Percentiles rank a stretch among this genome's conserved stretches.
These are phyloP conservation scores for Macquaria ambigua DNA, from an alignment of 2,113 vertebrate genomes.

Conservation along the genomic window DNA sequence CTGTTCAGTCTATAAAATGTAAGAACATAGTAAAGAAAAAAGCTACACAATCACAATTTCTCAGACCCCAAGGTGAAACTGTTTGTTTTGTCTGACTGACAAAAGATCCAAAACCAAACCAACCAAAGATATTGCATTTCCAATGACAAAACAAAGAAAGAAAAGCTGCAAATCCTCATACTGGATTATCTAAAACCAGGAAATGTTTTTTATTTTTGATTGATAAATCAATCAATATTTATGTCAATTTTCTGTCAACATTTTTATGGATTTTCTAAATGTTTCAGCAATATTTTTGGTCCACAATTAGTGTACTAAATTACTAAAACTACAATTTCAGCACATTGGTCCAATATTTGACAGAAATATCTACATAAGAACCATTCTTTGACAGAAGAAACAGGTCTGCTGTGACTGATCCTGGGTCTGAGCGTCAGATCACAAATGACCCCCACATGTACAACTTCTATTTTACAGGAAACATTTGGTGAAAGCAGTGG, in stretches of 20 bases:
- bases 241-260: not conserved
- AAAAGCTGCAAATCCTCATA: not conserved
- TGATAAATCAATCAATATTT: not conserved
- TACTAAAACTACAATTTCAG: not conserved
- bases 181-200: not conserved
- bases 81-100: not conserved
- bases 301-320: too few species aligned
- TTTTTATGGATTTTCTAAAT: not conserved
- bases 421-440: constrained; percentile 1
- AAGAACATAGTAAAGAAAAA: not conserved
- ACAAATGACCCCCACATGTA: constrained; percentile 13
- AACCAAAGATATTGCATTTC: not conserved
- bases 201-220: not conserved
- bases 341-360: not conserved
- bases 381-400: not conserved
- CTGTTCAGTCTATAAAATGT: not conserved
- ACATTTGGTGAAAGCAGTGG: constrained; percentile 46
- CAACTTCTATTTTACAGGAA: constrained; percentile 24
- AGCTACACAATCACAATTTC: not conserved
- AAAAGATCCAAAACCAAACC: not conserved
- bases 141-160: not conserved
- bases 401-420: constrained; percentile 7
- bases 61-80: not conserved
- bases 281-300: not conserved
- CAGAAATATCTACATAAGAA: not conserved